Percentiles rank a stretch among this genome's conserved stretches.
Conservation (phyloP, 2,113 vertebrate species). For the Passer montanus region DNA sequence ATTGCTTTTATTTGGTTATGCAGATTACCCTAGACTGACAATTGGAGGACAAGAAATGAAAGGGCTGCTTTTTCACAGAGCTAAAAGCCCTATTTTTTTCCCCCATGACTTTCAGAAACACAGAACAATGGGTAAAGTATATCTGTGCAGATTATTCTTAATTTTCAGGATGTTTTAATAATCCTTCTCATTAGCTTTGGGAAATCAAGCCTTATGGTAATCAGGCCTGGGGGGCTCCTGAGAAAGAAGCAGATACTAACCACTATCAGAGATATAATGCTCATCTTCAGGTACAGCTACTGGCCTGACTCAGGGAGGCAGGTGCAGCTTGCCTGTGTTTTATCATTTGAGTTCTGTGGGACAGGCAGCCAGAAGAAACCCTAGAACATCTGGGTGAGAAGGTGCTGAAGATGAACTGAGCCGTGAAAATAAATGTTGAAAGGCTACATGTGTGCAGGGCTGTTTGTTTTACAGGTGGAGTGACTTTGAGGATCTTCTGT, state of each 20-base stretch:
- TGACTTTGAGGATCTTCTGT: background rate
- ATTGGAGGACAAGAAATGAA: background rate
- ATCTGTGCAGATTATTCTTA: constrained; percentile 17
- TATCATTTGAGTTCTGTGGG: background rate
- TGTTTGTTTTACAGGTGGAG: background rate
- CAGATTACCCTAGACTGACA: background rate
- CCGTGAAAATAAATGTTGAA: background rate
- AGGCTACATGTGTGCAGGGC: background rate
- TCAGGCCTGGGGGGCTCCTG: background rate
- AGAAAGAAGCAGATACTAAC: background rate
- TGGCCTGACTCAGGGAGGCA: background rate
- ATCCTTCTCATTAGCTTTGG: constrained; percentile 22
- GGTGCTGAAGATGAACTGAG: background rate
- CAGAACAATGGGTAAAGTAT: constrained; percentile 16
- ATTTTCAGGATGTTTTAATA: constrained; percentile 56
- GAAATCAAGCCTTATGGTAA: background rate
- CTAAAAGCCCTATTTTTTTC: constrained; percentile 2
- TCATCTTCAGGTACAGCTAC: background rate
- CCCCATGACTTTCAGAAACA: background rate
- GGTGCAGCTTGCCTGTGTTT: background rate
- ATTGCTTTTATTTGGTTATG: constrained; percentile 19
- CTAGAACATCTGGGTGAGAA: background rate
- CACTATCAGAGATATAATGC: background rate
- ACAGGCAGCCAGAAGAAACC: background rate
- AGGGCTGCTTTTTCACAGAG: background rate